Evolutionary conservation across 1,140 invertebrate genomes (phyloP).

Genomic region (Drosophila pseudoobscura): DNA sequence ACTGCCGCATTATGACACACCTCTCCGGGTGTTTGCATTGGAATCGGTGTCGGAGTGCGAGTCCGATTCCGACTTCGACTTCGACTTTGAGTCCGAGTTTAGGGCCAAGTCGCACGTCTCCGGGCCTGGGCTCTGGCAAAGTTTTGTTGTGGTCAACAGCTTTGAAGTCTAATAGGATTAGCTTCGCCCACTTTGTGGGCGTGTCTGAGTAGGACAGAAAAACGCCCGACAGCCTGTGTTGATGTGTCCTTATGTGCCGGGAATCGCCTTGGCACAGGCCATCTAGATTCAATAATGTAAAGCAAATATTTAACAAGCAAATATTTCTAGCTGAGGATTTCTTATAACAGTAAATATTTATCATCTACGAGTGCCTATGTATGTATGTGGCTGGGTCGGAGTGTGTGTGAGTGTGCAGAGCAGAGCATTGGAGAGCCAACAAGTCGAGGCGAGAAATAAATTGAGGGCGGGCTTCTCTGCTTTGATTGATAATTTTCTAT

Average conservation of each 20-base stretch:
- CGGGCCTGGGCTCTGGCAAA: constrained; percentile 58
- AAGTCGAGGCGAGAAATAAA: too few relatives aligned
- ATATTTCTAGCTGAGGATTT: constrained; percentile 45
- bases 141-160: constrained; percentile 70
- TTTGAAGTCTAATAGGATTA: constrained; percentile 82
- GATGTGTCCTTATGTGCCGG: constrained; percentile 1
- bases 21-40: too few relatives aligned
- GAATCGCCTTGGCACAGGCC: constrained; percentile 44
- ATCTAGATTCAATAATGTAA: constrained; percentile 68
- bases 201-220: constrained; percentile 55
- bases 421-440: too few relatives aligned
- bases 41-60: too few relatives aligned
- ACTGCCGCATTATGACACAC: too few relatives aligned
- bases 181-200: constrained; percentile 36
- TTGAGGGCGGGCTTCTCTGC: too few relatives aligned
- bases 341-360: constrained; percentile 43
- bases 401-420: neutral
- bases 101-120: constrained; percentile 13
- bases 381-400: neutral
- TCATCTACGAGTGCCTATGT: constrained; percentile 2
- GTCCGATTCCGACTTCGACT: too few relatives aligned
- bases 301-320: constrained; percentile 62
- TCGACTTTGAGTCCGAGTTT: neutral
- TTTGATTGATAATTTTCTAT: too few relatives aligned
- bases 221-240: constrained; percentile 30